Evolutionary conservation across 2,797 vertebrate species (phyloP).

Genomic region (Neostethus bicornis): DNA sequence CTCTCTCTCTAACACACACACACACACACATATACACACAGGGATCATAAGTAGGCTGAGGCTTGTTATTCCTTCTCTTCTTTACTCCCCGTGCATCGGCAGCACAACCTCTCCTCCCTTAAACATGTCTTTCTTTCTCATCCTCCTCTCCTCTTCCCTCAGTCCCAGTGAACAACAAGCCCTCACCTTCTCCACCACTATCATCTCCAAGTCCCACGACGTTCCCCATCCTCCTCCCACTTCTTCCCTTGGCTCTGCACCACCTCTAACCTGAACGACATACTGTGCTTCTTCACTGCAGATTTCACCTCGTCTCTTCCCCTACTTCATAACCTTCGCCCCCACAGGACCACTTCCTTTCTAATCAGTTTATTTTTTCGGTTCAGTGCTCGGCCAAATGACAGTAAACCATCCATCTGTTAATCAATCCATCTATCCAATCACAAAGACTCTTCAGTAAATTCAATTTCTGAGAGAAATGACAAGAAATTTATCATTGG

Average conservation of each 20-base stretch:
- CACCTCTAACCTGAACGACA: conserved; percentile 52
- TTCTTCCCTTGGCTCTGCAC: conserved; percentile 44
- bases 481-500: too few relatives aligned
- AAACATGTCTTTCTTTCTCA: conserved; percentile 26
- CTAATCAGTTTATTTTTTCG: neutral
- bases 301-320: conserved; percentile 18
- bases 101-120: conserved; percentile 62
- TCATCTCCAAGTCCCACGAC: conserved; percentile 61
- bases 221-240: conserved; percentile 44
- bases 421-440: too few relatives aligned
- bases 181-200: conserved; percentile 68
- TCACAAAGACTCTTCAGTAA: too few relatives aligned
- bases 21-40: conserved; percentile 12
- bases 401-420: too few relatives aligned
- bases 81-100: conserved; percentile 59
- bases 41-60: conserved; percentile 60
- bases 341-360: rapidly evolving
- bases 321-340: neutral
- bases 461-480: too few relatives aligned
- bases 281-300: conserved; percentile 35
- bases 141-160: conserved; percentile 44
- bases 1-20: too few relatives aligned
- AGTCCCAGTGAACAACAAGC: conserved; percentile 70
- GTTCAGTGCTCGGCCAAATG: too few relatives aligned
- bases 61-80: conserved; percentile 68